Evolutionary conservation across 2,888 invertebrate species (phyloP).

Genomic region (Protonemura montana): DNA sequence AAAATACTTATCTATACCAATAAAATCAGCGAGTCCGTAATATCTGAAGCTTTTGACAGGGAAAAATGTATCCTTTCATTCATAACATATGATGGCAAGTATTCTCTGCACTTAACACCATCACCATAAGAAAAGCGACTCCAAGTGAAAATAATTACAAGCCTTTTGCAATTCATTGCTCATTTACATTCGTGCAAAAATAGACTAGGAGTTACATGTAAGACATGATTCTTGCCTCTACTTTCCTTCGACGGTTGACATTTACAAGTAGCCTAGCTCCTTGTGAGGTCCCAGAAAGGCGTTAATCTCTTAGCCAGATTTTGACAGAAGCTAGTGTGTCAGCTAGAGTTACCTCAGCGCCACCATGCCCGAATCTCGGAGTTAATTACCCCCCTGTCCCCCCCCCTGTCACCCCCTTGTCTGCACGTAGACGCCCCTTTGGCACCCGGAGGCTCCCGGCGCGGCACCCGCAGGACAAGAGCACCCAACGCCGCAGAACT

Average conservation of each 20-base stretch:
- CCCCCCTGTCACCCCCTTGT: constrained; percentile 31
- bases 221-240: background rate
- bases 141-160: background rate
- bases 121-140: too few relatives aligned
- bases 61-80: too few relatives aligned
- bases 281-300: constrained; percentile 23
- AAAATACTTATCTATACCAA: too few relatives aligned
- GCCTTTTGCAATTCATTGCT: background rate
- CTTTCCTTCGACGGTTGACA: background rate
- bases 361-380: background rate
- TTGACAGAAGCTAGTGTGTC: constrained; percentile 31
- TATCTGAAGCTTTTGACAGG: too few relatives aligned
- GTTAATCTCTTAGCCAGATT: background rate
- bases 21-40: too few relatives aligned
- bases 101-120: too few relatives aligned
- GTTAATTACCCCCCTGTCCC: constrained; percentile 44
- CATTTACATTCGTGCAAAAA: background rate
- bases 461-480: background rate
- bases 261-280: constrained; percentile 1
- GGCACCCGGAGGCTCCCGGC: background rate
- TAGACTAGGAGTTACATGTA: background rate
- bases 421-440: constrained; percentile 12
- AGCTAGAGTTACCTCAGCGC: constrained; percentile 5
- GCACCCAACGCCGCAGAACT: background rate
- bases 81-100: too few relatives aligned